Evolutionary conservation across 1,140 invertebrate species (phyloP).

Genomic region (Drosophila parabipectinata): DNA sequence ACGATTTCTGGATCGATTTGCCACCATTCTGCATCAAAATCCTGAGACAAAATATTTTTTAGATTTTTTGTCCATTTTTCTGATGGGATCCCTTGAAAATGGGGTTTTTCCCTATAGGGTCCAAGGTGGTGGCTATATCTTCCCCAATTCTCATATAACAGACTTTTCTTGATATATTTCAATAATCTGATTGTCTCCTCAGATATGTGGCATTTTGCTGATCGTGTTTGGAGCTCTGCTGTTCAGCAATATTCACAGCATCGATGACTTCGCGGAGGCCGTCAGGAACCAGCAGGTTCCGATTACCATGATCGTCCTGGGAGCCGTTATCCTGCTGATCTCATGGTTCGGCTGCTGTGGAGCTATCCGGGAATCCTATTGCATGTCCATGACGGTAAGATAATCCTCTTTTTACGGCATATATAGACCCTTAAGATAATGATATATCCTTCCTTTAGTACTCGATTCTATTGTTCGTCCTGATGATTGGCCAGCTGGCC

Average conservation of each 20-base stretch:
- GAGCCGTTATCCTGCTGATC: constrained; percentile 90
- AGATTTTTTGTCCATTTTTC: too few relatives aligned
- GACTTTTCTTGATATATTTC: too few relatives aligned
- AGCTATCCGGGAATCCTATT: constrained; percentile 91
- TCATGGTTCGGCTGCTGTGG: constrained; percentile 95
- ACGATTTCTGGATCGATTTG: too few relatives aligned
- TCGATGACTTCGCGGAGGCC: constrained; percentile 85
- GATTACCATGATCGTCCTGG: constrained; percentile 89
- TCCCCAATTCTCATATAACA: too few relatives aligned
- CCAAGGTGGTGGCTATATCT: too few relatives aligned
- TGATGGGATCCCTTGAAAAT: too few relatives aligned
- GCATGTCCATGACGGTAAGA: constrained; percentile 91
- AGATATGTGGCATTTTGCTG: constrained; percentile 88
- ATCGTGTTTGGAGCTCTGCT: constrained; percentile 86
- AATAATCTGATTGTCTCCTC: constrained; percentile 28
- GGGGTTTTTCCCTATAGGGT: too few relatives aligned
- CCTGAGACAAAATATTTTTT: too few relatives aligned
- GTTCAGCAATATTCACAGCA: constrained; percentile 85
- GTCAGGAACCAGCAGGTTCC: constrained; percentile 85
- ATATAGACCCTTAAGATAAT: not conserved
- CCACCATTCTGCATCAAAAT: too few relatives aligned
- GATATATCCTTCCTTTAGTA: constrained; percentile 84
- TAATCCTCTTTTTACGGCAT: not conserved
- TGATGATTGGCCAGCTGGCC: constrained; percentile 88
- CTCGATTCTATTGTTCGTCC: constrained; percentile 87